A percentile compares a stretch with the other conserved stretches of the same genome.
These are phyloP conservation scores for Drosophila longiperda DNA, from an alignment of 2,888 invertebrate species.

Conservation along the genomic window DNA sequence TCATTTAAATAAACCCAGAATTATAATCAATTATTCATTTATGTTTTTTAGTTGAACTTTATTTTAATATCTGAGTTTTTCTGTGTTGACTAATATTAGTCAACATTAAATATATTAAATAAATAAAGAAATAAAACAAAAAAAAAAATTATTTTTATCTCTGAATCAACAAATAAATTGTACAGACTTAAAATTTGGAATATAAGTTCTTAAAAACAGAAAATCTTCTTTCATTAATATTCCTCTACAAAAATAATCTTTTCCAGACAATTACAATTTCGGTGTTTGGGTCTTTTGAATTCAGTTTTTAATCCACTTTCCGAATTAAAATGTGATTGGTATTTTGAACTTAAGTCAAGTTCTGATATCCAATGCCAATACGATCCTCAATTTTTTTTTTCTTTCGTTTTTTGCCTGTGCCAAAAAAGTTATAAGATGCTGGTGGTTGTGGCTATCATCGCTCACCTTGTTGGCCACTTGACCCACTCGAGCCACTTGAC, in stretches of 20 bases:
- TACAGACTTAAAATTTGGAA: neutral
- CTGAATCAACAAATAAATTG: neutral
- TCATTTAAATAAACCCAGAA: too few species aligned
- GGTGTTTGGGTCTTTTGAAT: neutral
- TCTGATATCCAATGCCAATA: constrained; percentile 35
- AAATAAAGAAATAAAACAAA: too few species aligned
- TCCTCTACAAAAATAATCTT: neutral
- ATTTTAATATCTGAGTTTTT: too few species aligned
- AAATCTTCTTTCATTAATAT: neutral
- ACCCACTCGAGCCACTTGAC: constrained; percentile 60
- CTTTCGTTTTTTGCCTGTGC: neutral
- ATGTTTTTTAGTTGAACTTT: too few species aligned
- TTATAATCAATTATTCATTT: too few species aligned
- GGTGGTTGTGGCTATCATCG: constrained; percentile 11
- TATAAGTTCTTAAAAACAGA: neutral
- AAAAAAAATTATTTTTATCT: too few species aligned
- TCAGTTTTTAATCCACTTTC: neutral
- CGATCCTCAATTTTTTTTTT: constrained; percentile 11
- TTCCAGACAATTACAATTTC: neutral
- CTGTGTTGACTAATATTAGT: too few species aligned
- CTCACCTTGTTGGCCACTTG: constrained; percentile 39
- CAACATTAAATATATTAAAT: too few species aligned
- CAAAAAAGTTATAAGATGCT: constrained; percentile 4
- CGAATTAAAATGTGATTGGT: too few species aligned
- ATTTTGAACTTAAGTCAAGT: too few species aligned